Base-by-base conservation (phyloP, 2,888 invertebrate genomes). In the Siphlonurus alternatus region DNA sequence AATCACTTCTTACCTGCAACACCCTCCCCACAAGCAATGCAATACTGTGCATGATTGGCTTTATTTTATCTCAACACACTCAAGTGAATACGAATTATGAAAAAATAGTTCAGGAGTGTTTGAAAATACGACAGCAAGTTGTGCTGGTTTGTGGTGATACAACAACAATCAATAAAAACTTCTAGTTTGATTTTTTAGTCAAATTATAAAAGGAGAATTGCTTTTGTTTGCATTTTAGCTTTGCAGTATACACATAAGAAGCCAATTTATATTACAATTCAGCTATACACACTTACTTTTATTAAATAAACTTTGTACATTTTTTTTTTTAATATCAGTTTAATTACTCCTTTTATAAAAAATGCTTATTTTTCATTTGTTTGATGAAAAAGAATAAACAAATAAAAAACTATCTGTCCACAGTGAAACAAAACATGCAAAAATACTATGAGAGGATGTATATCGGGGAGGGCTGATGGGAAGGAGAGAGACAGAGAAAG, bases 141-240 rank as follows among this genome's bases (percentile, higher is more conserved):
- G 56, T 56, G 56, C 56, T 56, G 56, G 56, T n/a, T 56, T 56
- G 56, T 22, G n/a, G 53, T 51, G n/a, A 56, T 56, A 38, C 15
- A 5, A 38, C 7, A 38, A 56, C 7, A 56, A n/a, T 20, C 56
- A 56, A 56, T 56, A 56, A 56, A 22, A 20, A 5, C 5, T 20
- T 20, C 7, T 56, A 7, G 5, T n/a, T 56, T 20, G 5, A 56
- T 56, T 22, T 18, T 56, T 22, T 7, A 20, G 7, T 22, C 7
- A 56, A 56, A 56, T 20, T 56, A 56, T 20, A 56, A 38, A 38
- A 38, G 38, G 38, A 38, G 56, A 5, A 56, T 22, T 56, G 5
- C 20, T 56, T 5, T 56, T 22, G 53, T 51, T n/a, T 15, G 10
- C n/a, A 15, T 51, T 51, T n/a, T 51, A 15, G n/a, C n/a, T 51